These are phyloP conservation scores for Ommatoiulus sabulosus DNA, from an alignment of 2,888 invertebrate species.

Conservation along the genomic window DNA sequence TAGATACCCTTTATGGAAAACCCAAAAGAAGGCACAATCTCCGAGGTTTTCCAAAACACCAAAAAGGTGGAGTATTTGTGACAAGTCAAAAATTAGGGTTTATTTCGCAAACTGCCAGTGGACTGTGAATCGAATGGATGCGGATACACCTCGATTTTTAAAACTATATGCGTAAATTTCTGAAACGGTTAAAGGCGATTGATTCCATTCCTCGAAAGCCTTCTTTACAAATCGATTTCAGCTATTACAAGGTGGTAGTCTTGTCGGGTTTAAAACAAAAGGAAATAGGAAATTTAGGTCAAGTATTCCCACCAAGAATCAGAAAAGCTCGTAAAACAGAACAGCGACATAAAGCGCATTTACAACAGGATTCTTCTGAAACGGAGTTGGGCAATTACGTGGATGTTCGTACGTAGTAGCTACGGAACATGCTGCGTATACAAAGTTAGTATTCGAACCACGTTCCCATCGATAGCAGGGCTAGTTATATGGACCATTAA, in stretches of 20 bases:
- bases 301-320: constrained; percentile 14
- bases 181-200: background rate
- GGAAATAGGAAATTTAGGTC: constrained; percentile 7
- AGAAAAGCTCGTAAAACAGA: constrained; percentile 25
- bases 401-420: background rate
- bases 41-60: too few species aligned
- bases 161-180: background rate
- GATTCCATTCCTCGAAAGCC: background rate
- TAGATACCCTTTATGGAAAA: too few species aligned
- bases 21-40: too few species aligned
- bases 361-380: background rate
- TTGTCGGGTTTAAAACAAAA: constrained; percentile 16
- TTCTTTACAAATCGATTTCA: background rate
- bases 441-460: background rate
- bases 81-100: too few species aligned
- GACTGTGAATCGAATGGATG: too few species aligned
- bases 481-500: background rate
- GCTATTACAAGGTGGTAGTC: background rate
- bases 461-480: background rate
- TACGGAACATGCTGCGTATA: background rate
- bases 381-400: background rate
- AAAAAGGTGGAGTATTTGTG: too few species aligned
- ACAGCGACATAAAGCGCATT: background rate
- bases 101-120: constrained; percentile 7
- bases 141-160: background rate